Percentiles rank a stretch among this genome's conserved stretches.
phyloP scores from a whole-genome alignment of 2,113 vertebrate species.

The Jacana jacana region DNA sequence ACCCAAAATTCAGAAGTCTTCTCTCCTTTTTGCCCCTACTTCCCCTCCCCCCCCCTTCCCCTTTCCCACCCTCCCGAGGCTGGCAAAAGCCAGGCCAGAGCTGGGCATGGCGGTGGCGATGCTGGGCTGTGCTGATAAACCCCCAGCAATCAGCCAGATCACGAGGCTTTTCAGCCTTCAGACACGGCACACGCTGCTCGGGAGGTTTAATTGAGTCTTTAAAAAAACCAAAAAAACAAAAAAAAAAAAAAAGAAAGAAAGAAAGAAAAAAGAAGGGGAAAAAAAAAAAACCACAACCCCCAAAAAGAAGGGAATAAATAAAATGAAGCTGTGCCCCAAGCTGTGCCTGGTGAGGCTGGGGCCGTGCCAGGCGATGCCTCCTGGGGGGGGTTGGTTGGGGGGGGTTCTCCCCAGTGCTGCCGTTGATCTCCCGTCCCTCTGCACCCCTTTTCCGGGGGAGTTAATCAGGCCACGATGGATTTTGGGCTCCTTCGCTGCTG shows the following conservation, averaged over 20 bases:
- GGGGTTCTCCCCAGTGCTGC: neutral
- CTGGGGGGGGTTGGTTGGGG: neutral
- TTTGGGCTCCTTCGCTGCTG: neutral
- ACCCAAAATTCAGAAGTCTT: neutral
- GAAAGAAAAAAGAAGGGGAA: neutral
- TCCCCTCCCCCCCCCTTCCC: no score
- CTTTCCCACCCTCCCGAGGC: neutral
- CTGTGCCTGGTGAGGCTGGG: fast-evolving
- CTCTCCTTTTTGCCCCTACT: neutral
- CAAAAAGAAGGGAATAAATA: neutral
- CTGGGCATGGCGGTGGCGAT: neutral
- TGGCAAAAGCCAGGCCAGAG: neutral
- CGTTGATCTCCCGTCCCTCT: fast-evolving
- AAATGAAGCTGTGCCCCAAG: neutral
- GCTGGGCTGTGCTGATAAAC: neutral
- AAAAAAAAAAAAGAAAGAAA: neutral
- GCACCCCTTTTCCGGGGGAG: fast-evolving
- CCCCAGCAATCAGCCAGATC: neutral
- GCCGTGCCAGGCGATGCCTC: neutral
- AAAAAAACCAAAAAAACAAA: neutral
- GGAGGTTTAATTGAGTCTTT: neutral
- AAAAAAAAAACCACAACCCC: no score
- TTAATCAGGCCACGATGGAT: fast-evolving
- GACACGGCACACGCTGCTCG: neutral
- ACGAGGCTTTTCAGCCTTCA: neutral